These are phyloP conservation scores for Lamellibrachia columna DNA, from an alignment of 2,888 invertebrate genomes.

Conservation along the genomic window DNA sequence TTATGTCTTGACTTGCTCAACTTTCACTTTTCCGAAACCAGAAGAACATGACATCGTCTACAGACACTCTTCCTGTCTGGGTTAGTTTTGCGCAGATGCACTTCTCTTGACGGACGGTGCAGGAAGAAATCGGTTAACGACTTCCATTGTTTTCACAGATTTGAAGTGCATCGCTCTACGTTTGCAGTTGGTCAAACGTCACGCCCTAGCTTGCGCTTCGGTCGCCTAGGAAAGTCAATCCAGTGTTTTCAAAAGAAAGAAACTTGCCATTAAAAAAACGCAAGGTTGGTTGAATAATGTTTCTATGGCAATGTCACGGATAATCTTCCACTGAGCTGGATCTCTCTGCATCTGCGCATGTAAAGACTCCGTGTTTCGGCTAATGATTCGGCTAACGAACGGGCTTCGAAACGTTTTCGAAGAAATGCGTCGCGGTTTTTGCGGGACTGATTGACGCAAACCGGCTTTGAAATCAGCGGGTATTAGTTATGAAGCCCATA, in stretches of 20 bases:
- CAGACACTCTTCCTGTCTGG: background rate
- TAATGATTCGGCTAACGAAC: background rate
- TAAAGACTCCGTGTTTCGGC: background rate
- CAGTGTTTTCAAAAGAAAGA: background rate
- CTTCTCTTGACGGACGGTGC: no score
- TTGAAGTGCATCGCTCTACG: background rate
- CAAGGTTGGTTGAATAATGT: background rate
- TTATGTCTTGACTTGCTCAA: no score
- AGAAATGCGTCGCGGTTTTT: background rate
- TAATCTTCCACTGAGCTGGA: background rate
- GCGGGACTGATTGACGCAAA: background rate
- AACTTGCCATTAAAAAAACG: background rate
- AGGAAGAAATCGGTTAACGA: no score
- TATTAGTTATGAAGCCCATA: background rate
- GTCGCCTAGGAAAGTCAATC: background rate
- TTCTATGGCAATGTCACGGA: slow-evolving; percentile 2
- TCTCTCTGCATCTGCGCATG: background rate
- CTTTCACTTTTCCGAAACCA: no score
- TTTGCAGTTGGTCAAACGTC: background rate
- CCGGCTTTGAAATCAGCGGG: background rate
- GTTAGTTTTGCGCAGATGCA: no score
- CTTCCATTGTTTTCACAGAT: no score
- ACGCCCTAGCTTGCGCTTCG: background rate
- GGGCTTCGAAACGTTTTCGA: background rate
- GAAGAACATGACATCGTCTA: background rate